These are phyloP conservation scores for Halocaridina rubra DNA, from an alignment of 2,888 invertebrate genomes.

Conservation along the genomic window DNA sequence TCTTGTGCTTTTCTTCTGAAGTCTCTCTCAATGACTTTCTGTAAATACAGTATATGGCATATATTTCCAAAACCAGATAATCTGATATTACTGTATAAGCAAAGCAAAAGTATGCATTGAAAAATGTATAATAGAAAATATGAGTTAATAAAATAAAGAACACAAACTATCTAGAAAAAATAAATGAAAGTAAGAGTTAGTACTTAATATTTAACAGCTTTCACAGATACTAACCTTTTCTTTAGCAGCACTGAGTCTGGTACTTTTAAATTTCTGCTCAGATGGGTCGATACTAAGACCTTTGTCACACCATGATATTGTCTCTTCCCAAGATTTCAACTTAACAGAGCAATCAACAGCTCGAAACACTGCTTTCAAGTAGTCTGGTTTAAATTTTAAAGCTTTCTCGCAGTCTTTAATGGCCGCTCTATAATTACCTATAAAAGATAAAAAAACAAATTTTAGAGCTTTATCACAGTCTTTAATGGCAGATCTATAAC, in stretches of 20 bases:
- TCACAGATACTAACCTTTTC: conserved; percentile 47
- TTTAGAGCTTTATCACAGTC: conserved; percentile 48
- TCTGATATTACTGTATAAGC: too few species aligned
- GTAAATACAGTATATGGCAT: neutral
- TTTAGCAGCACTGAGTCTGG: conserved; percentile 28
- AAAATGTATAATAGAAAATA: conserved; percentile 18
- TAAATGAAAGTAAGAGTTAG: neutral
- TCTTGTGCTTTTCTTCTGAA: conserved; percentile 41
- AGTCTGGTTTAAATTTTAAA: conserved; percentile 79
- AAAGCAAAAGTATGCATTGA: too few species aligned
- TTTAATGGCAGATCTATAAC: conserved; percentile 54
- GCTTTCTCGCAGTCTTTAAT: conserved; percentile 70
- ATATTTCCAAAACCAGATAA: too few species aligned
- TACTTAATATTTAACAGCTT: neutral
- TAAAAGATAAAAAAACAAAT: neutral
- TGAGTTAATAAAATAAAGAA: neutral
- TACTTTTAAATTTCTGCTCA: conserved; percentile 31
- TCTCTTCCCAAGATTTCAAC: conserved; percentile 76
- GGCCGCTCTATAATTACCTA: conserved; percentile 59
- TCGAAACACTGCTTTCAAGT: conserved; percentile 81
- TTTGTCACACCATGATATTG: conserved; percentile 52
- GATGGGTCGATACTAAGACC: conserved; percentile 46
- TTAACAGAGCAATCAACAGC: conserved; percentile 81
- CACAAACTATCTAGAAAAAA: neutral
- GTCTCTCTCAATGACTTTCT: conserved; percentile 65